phyloP scores from a whole-genome alignment of 2,888 invertebrate species.

The Leptodirus hochenwartii region DNA sequence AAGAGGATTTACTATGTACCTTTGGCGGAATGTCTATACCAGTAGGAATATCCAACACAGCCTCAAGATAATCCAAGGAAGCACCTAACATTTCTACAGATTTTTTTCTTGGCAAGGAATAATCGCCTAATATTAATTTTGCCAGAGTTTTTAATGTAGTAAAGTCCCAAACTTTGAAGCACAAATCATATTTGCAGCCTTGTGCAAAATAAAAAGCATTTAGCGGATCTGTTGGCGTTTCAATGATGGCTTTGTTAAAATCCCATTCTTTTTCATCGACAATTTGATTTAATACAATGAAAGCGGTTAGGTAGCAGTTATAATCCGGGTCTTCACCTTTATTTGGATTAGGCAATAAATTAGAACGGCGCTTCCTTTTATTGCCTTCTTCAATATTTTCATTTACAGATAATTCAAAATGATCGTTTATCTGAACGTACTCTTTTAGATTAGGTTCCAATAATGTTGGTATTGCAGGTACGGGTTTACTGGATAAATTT shows the following conservation, averaged over 20 bases:
- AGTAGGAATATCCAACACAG: conserved; percentile 8
- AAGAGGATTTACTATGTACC: conserved; percentile 11
- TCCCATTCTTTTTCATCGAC: conserved; percentile 26
- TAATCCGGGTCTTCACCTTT: conserved; percentile 21
- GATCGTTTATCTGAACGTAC: too few species aligned
- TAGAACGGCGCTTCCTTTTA: conserved; percentile 30
- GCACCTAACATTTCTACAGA: conserved; percentile 28
- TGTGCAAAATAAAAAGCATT: conserved; percentile 38
- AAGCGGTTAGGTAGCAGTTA: conserved; percentile 38
- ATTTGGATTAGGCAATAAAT: conserved; percentile 33
- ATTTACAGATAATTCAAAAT: too few species aligned
- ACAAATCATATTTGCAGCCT: conserved; percentile 38
- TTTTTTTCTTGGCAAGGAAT: conserved; percentile 20
- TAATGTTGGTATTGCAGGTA: conserved; percentile 21
- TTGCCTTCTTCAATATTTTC: conserved; percentile 19
- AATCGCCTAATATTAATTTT: conserved; percentile 26
- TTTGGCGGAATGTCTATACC: background rate
- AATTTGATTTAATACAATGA: conserved; percentile 30
- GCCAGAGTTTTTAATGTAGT: conserved; percentile 30
- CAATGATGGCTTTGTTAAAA: conserved; percentile 11
- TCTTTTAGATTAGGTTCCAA: background rate
- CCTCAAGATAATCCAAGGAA: conserved; percentile 15
- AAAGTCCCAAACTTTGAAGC: conserved; percentile 35
- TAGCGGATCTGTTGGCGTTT: conserved; percentile 31
- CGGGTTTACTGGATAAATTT: conserved; percentile 32